These are phyloP conservation scores for Amniataba percoides DNA, from an alignment of 2,797 vertebrate genomes.

Conservation along the genomic window DNA sequence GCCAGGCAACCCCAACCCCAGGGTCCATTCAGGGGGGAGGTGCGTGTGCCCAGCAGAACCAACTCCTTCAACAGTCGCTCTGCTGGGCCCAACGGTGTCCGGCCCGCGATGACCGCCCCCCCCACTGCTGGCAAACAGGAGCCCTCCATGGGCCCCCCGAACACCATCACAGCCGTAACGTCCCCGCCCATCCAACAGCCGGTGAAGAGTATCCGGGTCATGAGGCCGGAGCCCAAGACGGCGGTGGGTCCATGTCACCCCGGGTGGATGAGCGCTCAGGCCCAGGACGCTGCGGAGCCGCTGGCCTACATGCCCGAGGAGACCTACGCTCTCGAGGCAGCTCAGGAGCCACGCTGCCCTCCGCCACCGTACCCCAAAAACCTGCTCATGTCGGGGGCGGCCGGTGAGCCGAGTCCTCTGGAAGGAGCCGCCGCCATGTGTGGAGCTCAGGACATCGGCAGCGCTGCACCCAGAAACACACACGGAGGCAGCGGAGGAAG, in stretches of 20 bases:
- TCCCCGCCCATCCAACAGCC: slow-evolving; percentile 96
- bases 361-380: slow-evolving; percentile 96
- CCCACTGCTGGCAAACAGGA: slow-evolving; percentile 86
- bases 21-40: slow-evolving; percentile 90
- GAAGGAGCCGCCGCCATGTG: slow-evolving; percentile 86
- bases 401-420: slow-evolving; percentile 84
- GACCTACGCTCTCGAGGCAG: slow-evolving; percentile 86
- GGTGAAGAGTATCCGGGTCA: slow-evolving; percentile 96
- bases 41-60: slow-evolving; percentile 91
- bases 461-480: slow-evolving; percentile 61
- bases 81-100: slow-evolving; percentile 84
- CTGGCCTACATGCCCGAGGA: slow-evolving; percentile 86
- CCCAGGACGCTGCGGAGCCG: slow-evolving; percentile 83
- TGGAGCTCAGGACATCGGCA: slow-evolving; percentile 76
- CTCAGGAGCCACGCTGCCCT: slow-evolving; percentile 91
- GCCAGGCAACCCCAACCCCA: slow-evolving; percentile 87
- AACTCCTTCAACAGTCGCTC: slow-evolving; percentile 96
- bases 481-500: slow-evolving; percentile 69
- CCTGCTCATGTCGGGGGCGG: slow-evolving; percentile 85
- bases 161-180: slow-evolving; percentile 94
- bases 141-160: slow-evolving; percentile 88
- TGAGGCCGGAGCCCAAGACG: slow-evolving; percentile 97
- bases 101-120: slow-evolving; percentile 83
- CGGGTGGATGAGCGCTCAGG: slow-evolving; percentile 90
- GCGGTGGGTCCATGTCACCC: slow-evolving; percentile 97